Base-by-base conservation (phyloP, 1,140 invertebrate species). In the Drosophila sulfurigaster region DNA sequence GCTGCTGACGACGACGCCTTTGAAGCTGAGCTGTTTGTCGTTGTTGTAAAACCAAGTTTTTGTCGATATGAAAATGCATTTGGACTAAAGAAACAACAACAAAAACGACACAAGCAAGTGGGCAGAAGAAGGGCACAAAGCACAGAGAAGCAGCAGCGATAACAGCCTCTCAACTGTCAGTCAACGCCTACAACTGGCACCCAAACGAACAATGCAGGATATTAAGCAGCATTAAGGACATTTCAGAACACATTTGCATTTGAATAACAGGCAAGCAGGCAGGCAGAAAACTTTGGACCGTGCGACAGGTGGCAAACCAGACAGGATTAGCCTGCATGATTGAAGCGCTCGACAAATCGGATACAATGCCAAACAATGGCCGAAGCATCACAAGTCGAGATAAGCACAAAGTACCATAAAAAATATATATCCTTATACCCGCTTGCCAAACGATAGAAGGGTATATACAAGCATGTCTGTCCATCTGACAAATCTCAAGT, bases 21-120 rank as follows among this genome's bases (percentile, higher is more conserved):
- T 52, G 60, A 75, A 65, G 66, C 66, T 67, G 58, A 65, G 66
- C 66, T 67, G 58, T 11, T 48, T 45, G 59, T 45, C 54, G 60
- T 85, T 73, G 81, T 81, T 85, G 81, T 70, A 81, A 74, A 78
- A 75, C 69, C 65, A 85, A 86, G 78, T 87, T 88, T 83, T 87
- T 81, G 65, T 67, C 83, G 78, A 87, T 87, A 83, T 87, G 69
- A 87, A 83, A 87, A 87, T 88, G 83, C 83, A 87, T 87, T 87
- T 76, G 69, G 65, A 63, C 58, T 63, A 63, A 77, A 56, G 62
- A 43, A 49, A 56, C 43, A 51, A 64, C 20, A 25, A 25, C 20
- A 25, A 56, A 35, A 49, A 67, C 52, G 56, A 32, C 52, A 74
- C 52, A 45, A 81, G 71, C 54, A 78, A 38, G 45, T 58, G 71